Conservation (phyloP, 2,113 vertebrate genomes). For the Gopherus evgoodei region DNA sequence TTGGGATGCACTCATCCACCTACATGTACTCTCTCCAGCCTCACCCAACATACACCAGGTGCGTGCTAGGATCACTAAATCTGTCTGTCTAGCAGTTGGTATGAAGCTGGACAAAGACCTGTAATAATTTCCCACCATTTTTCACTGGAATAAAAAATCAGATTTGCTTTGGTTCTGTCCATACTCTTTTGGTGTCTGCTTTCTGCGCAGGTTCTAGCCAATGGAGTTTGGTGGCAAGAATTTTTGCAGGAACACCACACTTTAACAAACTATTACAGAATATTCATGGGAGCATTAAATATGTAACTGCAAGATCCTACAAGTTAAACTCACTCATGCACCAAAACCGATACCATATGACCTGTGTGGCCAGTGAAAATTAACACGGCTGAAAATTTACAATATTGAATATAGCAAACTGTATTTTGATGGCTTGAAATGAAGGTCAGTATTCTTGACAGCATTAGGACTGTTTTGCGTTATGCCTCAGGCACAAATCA, state of each 20-base stretch:
- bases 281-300: not conserved
- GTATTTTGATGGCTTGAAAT: not conserved
- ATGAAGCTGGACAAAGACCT: not conserved
- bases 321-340: not conserved
- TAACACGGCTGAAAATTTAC: not conserved
- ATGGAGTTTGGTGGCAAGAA: accelerated
- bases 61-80: not conserved
- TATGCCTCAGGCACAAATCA: not conserved
- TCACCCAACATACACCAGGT: not conserved
- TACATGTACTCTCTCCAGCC: constrained; percentile 30
- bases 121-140: not conserved
- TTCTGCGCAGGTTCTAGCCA: constrained; percentile 21
- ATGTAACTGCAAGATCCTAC: not conserved
- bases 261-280: constrained; percentile 7
- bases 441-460: not conserved
- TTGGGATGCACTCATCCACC: not conserved
- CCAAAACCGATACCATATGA: not conserved
- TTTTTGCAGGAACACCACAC: not conserved
- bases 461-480: not conserved
- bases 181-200: constrained; percentile 18
- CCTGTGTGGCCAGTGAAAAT: not conserved
- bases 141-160: constrained; percentile 34
- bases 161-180: not conserved
- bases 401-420: not conserved
- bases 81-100: constrained; percentile 27